phyloP scores from a whole-genome alignment of 2,888 invertebrate genomes.

The Cheilosia scutellata region DNA sequence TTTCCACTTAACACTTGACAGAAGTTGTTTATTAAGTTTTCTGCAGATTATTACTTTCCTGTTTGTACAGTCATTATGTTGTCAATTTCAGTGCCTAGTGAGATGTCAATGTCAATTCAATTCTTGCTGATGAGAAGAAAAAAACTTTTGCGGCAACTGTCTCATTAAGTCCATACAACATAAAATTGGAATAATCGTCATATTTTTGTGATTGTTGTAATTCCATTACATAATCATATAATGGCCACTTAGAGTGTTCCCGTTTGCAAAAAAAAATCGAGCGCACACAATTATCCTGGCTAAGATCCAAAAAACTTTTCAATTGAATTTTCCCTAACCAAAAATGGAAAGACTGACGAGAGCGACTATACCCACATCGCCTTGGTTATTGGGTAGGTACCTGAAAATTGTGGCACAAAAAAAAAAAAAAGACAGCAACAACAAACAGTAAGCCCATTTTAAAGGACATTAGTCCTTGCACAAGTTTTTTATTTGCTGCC shows the following conservation, averaged over 20 bases:
- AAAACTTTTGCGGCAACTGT: too few species aligned
- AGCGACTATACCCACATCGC: too few species aligned
- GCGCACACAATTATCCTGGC: constrained; percentile 65
- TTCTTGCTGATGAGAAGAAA: too few species aligned
- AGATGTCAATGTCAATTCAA: too few species aligned
- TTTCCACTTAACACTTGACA: too few species aligned
- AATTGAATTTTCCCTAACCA: constrained; percentile 59
- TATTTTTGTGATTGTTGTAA: constrained; percentile 7
- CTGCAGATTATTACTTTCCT: too few species aligned
- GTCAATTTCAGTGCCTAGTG: too few species aligned
- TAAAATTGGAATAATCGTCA: constrained; percentile 1
- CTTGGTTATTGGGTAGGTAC: neutral
- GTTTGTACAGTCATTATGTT: too few species aligned
- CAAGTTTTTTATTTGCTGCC: neutral
- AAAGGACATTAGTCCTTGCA: constrained; percentile 46
- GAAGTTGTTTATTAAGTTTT: too few species aligned
- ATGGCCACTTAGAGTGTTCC: constrained; percentile 50
- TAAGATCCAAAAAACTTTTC: constrained; percentile 55
- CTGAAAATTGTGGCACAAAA: neutral
- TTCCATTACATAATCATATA: constrained; percentile 57
- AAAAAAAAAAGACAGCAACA: neutral
- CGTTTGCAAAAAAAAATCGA: neutral
- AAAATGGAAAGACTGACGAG: too few species aligned
- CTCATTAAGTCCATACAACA: neutral
- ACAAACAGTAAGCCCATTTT: neutral